Percentiles rank a stretch among this genome's conserved stretches.
phyloP scores from a whole-genome alignment of 2,113 vertebrate genomes.

The Odontophorus gujanensis region DNA sequence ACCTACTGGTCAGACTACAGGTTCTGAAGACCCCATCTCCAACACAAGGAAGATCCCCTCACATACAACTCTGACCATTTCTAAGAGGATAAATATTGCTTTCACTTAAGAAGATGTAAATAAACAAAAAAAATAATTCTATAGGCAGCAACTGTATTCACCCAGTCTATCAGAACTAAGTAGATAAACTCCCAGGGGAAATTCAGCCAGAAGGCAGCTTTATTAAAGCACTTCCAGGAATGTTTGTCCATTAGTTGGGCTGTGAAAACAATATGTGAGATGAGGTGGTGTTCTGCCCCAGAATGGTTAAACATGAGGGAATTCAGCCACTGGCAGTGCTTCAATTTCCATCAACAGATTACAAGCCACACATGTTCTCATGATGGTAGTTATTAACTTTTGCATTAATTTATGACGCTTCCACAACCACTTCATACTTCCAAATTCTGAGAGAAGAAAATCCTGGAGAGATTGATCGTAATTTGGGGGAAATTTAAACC shows the following conservation, averaged over 20 bases:
- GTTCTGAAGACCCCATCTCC: background rate
- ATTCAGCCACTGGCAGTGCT: background rate
- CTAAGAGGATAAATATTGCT: background rate
- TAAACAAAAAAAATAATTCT: background rate
- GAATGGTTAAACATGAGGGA: background rate
- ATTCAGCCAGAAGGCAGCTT: background rate
- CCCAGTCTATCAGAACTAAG: background rate
- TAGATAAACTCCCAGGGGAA: background rate
- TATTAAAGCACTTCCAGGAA: background rate
- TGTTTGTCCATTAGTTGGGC: background rate
- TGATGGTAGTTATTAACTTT: fast-evolving
- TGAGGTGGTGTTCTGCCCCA: background rate
- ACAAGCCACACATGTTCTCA: background rate
- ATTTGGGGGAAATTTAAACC: background rate
- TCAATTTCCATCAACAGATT: background rate
- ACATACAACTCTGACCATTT: background rate
- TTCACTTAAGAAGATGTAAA: background rate
- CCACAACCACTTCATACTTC: background rate
- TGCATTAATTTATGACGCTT: background rate
- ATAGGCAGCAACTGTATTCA: background rate
- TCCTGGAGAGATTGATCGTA: background rate
- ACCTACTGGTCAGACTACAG: background rate
- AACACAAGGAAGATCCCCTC: background rate
- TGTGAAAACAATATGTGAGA: background rate
- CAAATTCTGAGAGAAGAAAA: background rate